Evolutionary conservation across 2,797 vertebrate species (phyloP), one percentile per base, ranked within the genome.

Genomic region (Nannoperca obscura): DNA sequence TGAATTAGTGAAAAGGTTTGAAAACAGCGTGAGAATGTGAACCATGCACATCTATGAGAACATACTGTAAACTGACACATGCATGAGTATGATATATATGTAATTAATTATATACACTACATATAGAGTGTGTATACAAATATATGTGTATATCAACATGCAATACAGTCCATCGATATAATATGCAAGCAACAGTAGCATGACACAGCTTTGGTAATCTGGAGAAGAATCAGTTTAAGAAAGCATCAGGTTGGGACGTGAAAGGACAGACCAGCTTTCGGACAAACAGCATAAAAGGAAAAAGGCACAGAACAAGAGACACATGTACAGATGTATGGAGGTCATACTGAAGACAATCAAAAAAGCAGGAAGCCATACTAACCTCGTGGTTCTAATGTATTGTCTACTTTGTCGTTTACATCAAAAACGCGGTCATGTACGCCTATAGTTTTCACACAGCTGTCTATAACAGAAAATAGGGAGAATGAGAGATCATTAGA

Each of bases 351-450:
- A 95, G 95, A 95, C 94, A 90, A 89, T 85, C 79, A 88, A 89
- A 93, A 90, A 90, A 94, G 93, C 93, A 97, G 93, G 95, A 97
- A 97, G 96, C 96, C 96, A 99, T 99, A 99, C 98, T 99, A 97
- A 99, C 98, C 98, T 99, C 97, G 96, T 97, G 98, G 98, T 97
- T 99, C 98, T 99, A 99, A 98, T 95, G 98, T 98, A 99, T 98
- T 99, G 97, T 99, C 98, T 99, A 99, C 97, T 98, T 98, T 99
- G 97, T 99, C 98, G 97, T 98, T 98, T 97, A 98, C 97, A 94
- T 98, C 98, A 97, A 99, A 99, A 97, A 98, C 97, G 93, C 97
- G 97, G 95, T 99, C 98, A 97, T 99, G 98, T 97, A 97, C 98
- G 93, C 98, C 97, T 99, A 99, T 97, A 97, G 97, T 99, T 99